These are phyloP conservation scores for Pygoscelis adeliae DNA, from an alignment of 2,113 vertebrate species.

Conservation along the genomic window DNA sequence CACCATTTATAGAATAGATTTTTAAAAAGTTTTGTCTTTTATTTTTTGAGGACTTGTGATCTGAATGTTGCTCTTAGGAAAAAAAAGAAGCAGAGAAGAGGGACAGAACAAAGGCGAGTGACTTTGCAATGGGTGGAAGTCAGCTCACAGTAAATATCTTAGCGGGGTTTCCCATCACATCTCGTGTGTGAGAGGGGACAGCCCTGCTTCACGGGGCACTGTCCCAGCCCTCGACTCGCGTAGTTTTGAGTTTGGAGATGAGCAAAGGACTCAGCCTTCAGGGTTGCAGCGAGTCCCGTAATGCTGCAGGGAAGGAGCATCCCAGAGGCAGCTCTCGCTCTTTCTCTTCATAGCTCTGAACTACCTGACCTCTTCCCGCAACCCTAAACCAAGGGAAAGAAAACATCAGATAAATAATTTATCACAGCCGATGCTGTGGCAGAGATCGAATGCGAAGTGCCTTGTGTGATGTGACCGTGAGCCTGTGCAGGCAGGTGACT, in stretches of 20 bases:
- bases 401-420: neutral
- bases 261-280: neutral
- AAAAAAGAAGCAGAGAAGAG: neutral
- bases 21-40: neutral
- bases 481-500: accelerated
- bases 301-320: neutral
- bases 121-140: accelerated
- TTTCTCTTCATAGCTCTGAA: neutral
- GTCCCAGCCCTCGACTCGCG: accelerated
- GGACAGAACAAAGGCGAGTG: neutral
- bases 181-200: neutral
- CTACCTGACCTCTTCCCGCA: neutral
- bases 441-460: accelerated
- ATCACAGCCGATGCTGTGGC: neutral
- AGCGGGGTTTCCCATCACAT: neutral
- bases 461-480: accelerated
- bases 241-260: neutral
- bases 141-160: neutral
- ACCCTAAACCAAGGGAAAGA: neutral
- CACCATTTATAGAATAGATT: neutral
- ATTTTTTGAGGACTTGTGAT: neutral
- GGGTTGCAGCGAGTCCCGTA: accelerated
- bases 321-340: neutral
- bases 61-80: neutral
- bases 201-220: neutral